Base-by-base conservation (phyloP, 2,113 vertebrate species). In the Galeopterus variegatus region DNA sequence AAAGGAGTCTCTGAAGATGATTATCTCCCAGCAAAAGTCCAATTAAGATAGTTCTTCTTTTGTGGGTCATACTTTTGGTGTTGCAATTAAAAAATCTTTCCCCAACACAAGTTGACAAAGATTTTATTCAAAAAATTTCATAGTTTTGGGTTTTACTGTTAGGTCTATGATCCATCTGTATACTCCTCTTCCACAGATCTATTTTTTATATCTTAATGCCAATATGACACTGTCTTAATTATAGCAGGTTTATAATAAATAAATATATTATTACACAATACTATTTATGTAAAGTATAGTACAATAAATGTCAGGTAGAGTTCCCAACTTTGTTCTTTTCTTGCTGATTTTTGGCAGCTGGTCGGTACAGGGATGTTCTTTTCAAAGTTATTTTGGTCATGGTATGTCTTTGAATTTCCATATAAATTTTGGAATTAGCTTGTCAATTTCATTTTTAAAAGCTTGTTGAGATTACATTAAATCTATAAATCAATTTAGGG, bases 1-100 rank as follows among this genome's bases (percentile, higher is more conserved):
- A 60, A 54, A 65, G 19, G 33, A 6, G 1, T 62, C 33, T 48
- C 54, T 62, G n/a, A 36, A 70, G 36, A 65, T 56, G 8, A n/a
- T 21, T 72, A 58, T 67, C 21, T 67, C 36, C 12, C 52, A 13
- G 2, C 77, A 31, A 23, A 48, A 50, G 18, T 76, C 64, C 15
- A 24, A 15, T 65, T 65, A 83, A 67, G 58, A 15, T 23, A 58
- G 8, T 69, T 94, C 76, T 90, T 58, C 54, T 94, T 94, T 88
- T 77, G 26, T 90, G 52, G 13, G 48, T 90, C 36, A 31, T 60
- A 21, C 62, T 69, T 90, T 23, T 17, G 54, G 17, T 83, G 41
- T 50, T 77, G 14, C n/a, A 52, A 45, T 19, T 84, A 75, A 83
- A 52, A 94, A n/a, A 83, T 83, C 67, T 75, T 73, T 64, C 45